Conservation (phyloP, 2,888 invertebrate genomes). For the Cryptocheilus praepositus region DNA sequence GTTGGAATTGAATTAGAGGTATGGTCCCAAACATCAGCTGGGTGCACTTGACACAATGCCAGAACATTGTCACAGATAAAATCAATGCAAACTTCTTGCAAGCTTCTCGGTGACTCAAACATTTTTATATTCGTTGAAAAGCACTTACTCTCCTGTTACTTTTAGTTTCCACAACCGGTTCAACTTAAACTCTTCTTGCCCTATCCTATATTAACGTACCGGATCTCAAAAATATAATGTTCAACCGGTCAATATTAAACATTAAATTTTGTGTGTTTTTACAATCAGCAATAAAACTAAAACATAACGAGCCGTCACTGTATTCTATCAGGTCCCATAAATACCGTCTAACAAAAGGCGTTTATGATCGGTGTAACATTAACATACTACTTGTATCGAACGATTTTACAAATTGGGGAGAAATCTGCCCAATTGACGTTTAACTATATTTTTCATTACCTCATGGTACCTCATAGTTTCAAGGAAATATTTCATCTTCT, state of each 20-base stretch:
- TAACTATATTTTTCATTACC: too few species aligned
- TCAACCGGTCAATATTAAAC: background rate
- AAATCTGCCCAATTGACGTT: too few species aligned
- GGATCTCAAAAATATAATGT: constrained; percentile 21
- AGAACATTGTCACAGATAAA: constrained; percentile 80
- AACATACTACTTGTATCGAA: too few species aligned
- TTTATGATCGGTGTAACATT: too few species aligned
- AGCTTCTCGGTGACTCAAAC: constrained; percentile 80
- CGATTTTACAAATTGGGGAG: too few species aligned
- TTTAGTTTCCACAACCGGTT: background rate
- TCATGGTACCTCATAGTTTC: background rate
- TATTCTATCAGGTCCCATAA: too few species aligned
- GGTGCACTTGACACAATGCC: constrained; percentile 76
- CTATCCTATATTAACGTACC: constrained; percentile 29
- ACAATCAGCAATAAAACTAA: too few species aligned
- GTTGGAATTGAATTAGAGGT: background rate
- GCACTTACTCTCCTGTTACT: background rate
- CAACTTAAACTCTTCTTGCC: background rate
- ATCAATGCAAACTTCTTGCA: constrained; percentile 81
- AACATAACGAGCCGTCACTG: too few species aligned
- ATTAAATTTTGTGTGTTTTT: too few species aligned
- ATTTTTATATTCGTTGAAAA: constrained; percentile 65
- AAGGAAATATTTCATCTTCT: background rate
- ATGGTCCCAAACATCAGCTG: constrained; percentile 55
- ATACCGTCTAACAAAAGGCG: too few species aligned